Conservation (phyloP, 2,888 invertebrate species). For the Phengaris alcon region DNA sequence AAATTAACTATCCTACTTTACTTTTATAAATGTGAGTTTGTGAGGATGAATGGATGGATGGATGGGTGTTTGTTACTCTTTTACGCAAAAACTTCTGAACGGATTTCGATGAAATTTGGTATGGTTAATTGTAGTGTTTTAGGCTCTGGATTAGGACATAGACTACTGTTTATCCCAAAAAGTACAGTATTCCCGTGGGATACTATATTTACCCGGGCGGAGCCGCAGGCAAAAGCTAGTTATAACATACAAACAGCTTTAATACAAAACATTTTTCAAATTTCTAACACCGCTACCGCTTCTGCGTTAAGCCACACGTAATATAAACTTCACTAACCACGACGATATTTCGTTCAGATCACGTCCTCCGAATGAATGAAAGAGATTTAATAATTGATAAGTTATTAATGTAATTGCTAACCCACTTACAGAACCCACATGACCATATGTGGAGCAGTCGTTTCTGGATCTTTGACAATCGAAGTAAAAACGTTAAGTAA, state of each 20-base stretch:
- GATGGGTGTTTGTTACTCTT: too few species aligned
- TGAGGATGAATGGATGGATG: too few species aligned
- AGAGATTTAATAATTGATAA: conserved; percentile 45
- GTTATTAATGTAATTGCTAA: conserved; percentile 45
- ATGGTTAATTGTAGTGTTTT: too few species aligned
- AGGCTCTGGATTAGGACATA: too few species aligned
- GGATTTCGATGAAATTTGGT: too few species aligned
- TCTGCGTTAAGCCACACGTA: conserved; percentile 28
- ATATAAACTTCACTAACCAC: conserved; percentile 38
- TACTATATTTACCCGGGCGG: too few species aligned
- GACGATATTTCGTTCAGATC: conserved; percentile 41
- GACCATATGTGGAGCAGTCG: conserved; percentile 30
- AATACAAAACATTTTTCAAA: not conserved
- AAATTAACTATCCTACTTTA: too few species aligned
- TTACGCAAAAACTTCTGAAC: too few species aligned
- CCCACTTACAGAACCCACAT: conserved; percentile 36
- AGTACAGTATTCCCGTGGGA: too few species aligned
- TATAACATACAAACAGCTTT: not conserved
- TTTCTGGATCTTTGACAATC: conserved; percentile 27
- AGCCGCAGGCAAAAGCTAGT: too few species aligned
- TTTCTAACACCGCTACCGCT: conserved; percentile 16
- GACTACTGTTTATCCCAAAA: too few species aligned
- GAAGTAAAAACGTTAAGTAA: conserved; percentile 12
- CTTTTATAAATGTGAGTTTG: too few species aligned
- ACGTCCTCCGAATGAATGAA: conserved; percentile 41